Base-by-base conservation (phyloP, 2,113 vertebrate genomes). In the Onychostruthus taczanowskii region DNA sequence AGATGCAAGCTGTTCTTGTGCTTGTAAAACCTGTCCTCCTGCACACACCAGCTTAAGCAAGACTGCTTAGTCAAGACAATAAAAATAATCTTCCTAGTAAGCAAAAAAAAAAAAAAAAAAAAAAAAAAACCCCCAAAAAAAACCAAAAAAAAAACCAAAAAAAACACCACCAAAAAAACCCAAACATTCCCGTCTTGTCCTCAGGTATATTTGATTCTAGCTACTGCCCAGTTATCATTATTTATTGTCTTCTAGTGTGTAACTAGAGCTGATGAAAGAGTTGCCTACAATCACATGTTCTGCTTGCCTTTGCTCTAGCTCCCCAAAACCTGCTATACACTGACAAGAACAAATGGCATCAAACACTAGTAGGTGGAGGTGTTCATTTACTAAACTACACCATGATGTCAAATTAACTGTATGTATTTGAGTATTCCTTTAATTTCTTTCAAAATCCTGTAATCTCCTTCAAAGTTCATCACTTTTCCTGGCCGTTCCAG, bases 41-140 rank as follows among this genome's bases (percentile, higher is more conserved):
- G 33, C 21, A 59, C n/a, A 31, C 5, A 66, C 2, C 19, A 67
- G 50, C 52, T 35, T 63, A 27, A 59, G 16, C 13, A 73, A 69
- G 28, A 37, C 24, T 73, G 16, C 19, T 47, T 47, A 47, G 46
- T 22, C 46, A 47, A 47, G 21, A 47, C 46, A 22, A 47, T 20
- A 92, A 78, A 87, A 94, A 79, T 19, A 73, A 80, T 33, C 24
- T 47, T 22, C 23, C 26, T 7, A 35, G 18, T 37, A 75, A 81
- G 43, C 10, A 73, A 90, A 79, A 69, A 77, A 66, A 46, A 67
- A 11, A 3, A 16, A 24, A 24, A 8, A 4, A 10, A 7, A 13
- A 23, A 13, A 33, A 1, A 1, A 27, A n/a, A 4, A 13, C n/a
- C n/a, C n/a, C n/a, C n/a, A 27, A 10, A 26, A 26, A 3, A 13